Conservation (phyloP, 1,140 invertebrate genomes). For the Drosophila athabasca region DNA sequence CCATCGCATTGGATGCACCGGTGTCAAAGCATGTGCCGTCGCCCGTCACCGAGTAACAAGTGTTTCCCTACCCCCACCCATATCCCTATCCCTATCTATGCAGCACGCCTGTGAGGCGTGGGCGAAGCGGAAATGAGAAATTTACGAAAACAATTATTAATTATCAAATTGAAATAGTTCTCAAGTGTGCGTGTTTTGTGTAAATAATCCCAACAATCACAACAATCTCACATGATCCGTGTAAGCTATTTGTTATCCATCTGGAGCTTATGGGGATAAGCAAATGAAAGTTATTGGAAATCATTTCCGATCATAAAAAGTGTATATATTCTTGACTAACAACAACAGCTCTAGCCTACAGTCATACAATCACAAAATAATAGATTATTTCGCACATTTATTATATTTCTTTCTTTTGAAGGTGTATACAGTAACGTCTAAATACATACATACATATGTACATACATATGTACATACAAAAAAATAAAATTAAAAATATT, state of each 20-base stretch:
- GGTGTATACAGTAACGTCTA: too few relatives aligned
- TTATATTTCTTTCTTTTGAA: too few relatives aligned
- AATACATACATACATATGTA: too few relatives aligned
- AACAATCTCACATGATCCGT: slow-evolving; percentile 1
- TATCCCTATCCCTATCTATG: too few relatives aligned
- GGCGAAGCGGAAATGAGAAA: slow-evolving; percentile 46
- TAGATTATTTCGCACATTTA: too few relatives aligned
- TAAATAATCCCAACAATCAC: slow-evolving; percentile 24
- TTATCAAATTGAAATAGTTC: slow-evolving; percentile 20
- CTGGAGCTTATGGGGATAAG: not conserved
- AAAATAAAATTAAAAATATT: too few relatives aligned
- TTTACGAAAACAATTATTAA: slow-evolving; percentile 25
- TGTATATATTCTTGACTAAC: too few relatives aligned
- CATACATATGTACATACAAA: too few relatives aligned
- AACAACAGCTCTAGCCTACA: too few relatives aligned
- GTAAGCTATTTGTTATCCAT: slow-evolving; percentile 1
- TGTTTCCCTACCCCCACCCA: slow-evolving; percentile 26
- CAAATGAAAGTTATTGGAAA: too few relatives aligned
- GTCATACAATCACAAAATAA: too few relatives aligned
- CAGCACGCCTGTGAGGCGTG: not conserved
- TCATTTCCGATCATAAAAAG: too few relatives aligned
- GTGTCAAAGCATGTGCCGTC: slow-evolving; percentile 50
- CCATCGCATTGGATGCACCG: slow-evolving; percentile 52
- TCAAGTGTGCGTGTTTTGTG: slow-evolving; percentile 19
- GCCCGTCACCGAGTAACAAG: slow-evolving; percentile 58